Evolutionary conservation across 1,140 invertebrate genomes (phyloP).

Genomic region (Gyrodactylus bullatarudis): DNA sequence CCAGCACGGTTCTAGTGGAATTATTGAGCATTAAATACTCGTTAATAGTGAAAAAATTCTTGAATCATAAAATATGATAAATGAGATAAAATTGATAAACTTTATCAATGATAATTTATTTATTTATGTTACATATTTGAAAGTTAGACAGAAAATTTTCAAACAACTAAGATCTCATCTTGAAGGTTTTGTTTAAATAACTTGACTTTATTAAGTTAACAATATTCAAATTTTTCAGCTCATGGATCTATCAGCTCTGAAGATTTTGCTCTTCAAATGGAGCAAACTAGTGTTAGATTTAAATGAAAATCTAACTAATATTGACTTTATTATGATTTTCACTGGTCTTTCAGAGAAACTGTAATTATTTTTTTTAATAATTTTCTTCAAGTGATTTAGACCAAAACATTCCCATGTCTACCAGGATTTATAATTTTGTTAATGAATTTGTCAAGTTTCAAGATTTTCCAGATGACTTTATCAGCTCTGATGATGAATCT

Average conservation of each 20-base stretch:
- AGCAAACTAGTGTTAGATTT: background rate
- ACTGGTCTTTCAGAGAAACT: background rate
- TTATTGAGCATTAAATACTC: too few species aligned
- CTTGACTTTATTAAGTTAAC: too few species aligned
- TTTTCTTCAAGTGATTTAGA: background rate
- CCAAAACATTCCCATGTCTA: background rate
- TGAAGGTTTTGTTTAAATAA: too few species aligned
- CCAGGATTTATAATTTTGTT: background rate
- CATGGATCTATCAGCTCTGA: background rate
- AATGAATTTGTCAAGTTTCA: background rate
- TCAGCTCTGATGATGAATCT: background rate
- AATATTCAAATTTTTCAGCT: too few species aligned
- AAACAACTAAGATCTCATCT: too few species aligned
- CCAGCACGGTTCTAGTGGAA: too few species aligned
- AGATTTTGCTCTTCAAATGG: background rate
- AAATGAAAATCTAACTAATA: background rate
- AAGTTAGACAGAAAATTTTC: too few species aligned
- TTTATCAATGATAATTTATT: too few species aligned
- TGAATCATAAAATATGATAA: too few species aligned
- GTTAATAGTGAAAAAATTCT: too few species aligned
- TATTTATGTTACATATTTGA: too few species aligned
- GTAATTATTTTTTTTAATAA: background rate
- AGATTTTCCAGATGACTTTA: background rate
- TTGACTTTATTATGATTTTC: background rate
- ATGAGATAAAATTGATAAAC: too few species aligned